These are phyloP conservation scores for Salvelinus alpinus DNA, from an alignment of 2,113 vertebrate genomes.

Conservation along the genomic window DNA sequence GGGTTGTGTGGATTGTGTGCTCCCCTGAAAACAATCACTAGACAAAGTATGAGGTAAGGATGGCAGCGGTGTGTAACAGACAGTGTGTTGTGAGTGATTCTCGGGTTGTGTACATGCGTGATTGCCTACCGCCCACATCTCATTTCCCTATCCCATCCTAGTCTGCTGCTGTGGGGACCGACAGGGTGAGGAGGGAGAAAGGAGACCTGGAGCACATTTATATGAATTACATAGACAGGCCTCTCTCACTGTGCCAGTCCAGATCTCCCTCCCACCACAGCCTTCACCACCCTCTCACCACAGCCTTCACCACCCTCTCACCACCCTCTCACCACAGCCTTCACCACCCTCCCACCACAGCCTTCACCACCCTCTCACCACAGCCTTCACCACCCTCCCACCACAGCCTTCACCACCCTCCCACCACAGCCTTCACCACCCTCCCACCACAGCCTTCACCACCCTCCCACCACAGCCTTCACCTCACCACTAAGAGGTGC, in stretches of 20 bases:
- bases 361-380: too few species aligned
- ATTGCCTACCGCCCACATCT: neutral
- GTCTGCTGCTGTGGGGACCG: slow-evolving; percentile 24
- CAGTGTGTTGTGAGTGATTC: slow-evolving; percentile 11
- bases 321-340: neutral
- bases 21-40: slow-evolving; percentile 36
- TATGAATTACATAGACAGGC: slow-evolving; percentile 69
- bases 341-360: too few species aligned
- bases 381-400: too few species aligned
- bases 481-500: slow-evolving; percentile 14
- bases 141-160: slow-evolving; percentile 23
- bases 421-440: neutral
- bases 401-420: slow-evolving; percentile 23
- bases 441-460: neutral
- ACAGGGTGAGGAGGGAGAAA: slow-evolving; percentile 36
- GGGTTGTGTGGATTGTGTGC: slow-evolving; percentile 72
- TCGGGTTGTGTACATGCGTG: neutral
- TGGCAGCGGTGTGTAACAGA: slow-evolving; percentile 30
- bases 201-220: slow-evolving; percentile 61
- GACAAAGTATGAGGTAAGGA: slow-evolving; percentile 33
- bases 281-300: slow-evolving; percentile 37
- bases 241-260: slow-evolving; percentile 63
- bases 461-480: slow-evolving; percentile 3
- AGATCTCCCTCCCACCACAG: slow-evolving; percentile 59
- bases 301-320: too few species aligned